Conservation (phyloP, 2,113 vertebrate genomes). For the Chascanopsetta lugubris region DNA sequence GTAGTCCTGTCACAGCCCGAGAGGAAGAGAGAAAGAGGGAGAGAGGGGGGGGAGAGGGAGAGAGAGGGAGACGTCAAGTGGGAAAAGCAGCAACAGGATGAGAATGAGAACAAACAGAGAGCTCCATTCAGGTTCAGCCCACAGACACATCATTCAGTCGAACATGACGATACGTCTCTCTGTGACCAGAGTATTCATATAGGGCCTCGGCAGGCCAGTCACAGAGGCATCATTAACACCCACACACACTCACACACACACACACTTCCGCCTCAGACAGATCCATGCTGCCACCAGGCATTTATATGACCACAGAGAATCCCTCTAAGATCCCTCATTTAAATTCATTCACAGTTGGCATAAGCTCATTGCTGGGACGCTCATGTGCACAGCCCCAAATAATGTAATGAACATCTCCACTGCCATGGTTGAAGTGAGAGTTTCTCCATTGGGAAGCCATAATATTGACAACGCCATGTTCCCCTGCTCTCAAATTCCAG, state of each 20-base stretch:
- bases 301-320: conserved; percentile 52
- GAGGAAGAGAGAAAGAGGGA: no score
- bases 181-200: conserved; percentile 63
- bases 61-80: conserved; percentile 39
- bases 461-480: conserved; percentile 75
- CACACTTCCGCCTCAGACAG: conserved; percentile 55
- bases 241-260: conserved; percentile 53
- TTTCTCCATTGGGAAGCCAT: conserved; percentile 67
- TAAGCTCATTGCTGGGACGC: conserved; percentile 32
- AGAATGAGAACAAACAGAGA: conserved; percentile 73
- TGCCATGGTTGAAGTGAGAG: conserved; percentile 61
- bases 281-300: conserved; percentile 40
- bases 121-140: conserved; percentile 74
- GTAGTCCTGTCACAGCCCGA: conserved; percentile 67
- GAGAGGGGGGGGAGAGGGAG: conserved; percentile 20
- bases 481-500: conserved; percentile 60
- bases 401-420: conserved; percentile 51
- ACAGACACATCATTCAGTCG: conserved; percentile 78
- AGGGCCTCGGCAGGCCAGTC: conserved; percentile 54
- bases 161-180: conserved; percentile 70
- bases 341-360: conserved; percentile 47
- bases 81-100: conserved; percentile 52
- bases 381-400: conserved; percentile 32
- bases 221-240: conserved; percentile 72
- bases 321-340: conserved; percentile 33